Conservation (phyloP, 2,113 vertebrate genomes). For the Leptodactylus fuscus region DNA sequence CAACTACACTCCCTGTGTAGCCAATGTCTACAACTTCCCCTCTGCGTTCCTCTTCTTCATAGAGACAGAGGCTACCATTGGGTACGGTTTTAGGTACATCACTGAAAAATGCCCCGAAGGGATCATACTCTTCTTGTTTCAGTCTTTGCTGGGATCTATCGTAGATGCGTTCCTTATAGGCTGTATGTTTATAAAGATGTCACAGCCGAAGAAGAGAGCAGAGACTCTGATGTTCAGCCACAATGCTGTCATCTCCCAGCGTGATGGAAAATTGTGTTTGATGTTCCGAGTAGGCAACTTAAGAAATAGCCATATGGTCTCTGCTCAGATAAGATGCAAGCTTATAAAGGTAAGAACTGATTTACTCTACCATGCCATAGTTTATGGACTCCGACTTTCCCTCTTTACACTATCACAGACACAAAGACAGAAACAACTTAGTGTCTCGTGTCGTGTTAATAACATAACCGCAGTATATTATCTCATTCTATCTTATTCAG, state of each 20-base stretch:
- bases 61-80: conserved; percentile 88
- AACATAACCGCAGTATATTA: not conserved
- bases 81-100: conserved; percentile 87
- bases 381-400: not conserved
- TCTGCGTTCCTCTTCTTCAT: conserved; percentile 90
- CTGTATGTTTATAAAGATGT: conserved; percentile 94
- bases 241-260: conserved; percentile 83
- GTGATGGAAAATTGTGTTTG: conserved; percentile 86
- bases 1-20: conserved; percentile 83
- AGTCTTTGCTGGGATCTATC: conserved; percentile 86
- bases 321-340: conserved; percentile 91
- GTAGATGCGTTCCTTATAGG: conserved; percentile 90
- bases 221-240: conserved; percentile 91
- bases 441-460: too few species aligned
- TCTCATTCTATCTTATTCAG: not conserved
- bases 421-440: too few species aligned
- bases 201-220: conserved; percentile 89
- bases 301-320: conserved; percentile 91
- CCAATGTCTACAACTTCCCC: conserved; percentile 90
- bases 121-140: conserved; percentile 88
- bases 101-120: conserved; percentile 88
- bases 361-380: not conserved
- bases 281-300: conserved; percentile 91
- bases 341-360: conserved; percentile 85
- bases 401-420: not conserved